Evolutionary conservation across 2,888 invertebrate species (phyloP), one percentile per base, ranked within the genome.

Genomic region (Drosophila kambysellisi): DNA sequence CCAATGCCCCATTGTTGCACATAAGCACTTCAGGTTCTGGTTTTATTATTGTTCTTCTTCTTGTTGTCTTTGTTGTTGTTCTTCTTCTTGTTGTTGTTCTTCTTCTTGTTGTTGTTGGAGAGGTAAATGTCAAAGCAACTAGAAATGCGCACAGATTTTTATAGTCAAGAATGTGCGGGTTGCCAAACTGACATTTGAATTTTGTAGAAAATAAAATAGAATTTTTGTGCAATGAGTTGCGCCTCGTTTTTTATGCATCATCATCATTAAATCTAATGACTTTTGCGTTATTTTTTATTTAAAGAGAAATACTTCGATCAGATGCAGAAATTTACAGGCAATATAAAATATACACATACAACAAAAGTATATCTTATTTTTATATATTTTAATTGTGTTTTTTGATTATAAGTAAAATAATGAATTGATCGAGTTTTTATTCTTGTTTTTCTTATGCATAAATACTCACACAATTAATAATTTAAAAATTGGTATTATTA

Each of bases 1-100:
- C 50, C 57, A 65, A 56, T 60, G 59, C 32, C 57, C 62, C 80
- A 79, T 79, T 79, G 80, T 80, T 80, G 71, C 58, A 62, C 37
- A 9, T 69, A 58, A 46, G 51, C 60, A 78, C 67, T 54, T 54
- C 41, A 43, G 46, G 35, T 60, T 54, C 33, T 59, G 20, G 9
- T 15, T 37, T 48, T 52, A 12, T 37, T 60, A 30, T 52, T 41
- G 17, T 54, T 12, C 15, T 4, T 15, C 53, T 52, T 20, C 43
- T 33, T 25, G 30, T 46, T 48, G 37, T 43, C 43, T 20, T 35
- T 35, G 43, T 39, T 46, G 56, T 41, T 50, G 50, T 15, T 39
- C 17, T 20, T 41, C 15, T 30, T 41, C 33, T 48, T 39, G 15
- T n/a, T 41, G 43, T 43, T 66, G 52, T 50, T 57, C 43, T 35